Evolutionary conservation across 2,797 vertebrate species (phyloP).

Genomic region (Serranus cabrilla): DNA sequence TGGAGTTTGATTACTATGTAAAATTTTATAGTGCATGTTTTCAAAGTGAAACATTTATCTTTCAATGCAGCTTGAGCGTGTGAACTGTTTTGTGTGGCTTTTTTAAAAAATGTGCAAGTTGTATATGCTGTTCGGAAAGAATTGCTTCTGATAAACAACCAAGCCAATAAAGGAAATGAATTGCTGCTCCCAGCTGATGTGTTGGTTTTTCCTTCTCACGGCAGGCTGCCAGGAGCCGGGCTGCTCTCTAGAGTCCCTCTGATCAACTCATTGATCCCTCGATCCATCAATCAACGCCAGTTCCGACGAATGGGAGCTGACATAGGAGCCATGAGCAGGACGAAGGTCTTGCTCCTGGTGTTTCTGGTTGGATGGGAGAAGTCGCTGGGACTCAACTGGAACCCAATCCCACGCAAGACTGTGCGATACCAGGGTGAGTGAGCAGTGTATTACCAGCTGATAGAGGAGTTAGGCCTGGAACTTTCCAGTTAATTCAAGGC

Average conservation of each 20-base stretch:
- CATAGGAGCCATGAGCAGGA: constrained; percentile 77
- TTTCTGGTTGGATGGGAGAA: constrained; percentile 82
- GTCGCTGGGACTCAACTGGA: constrained; percentile 85
- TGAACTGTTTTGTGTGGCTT: constrained; percentile 18
- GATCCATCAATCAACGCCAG: constrained; percentile 41
- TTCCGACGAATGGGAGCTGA: constrained; percentile 48
- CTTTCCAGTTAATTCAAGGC: background rate
- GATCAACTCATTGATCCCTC: constrained; percentile 58
- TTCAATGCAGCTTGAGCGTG: constrained; percentile 31
- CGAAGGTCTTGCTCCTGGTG: constrained; percentile 81
- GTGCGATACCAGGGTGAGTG: constrained; percentile 85
- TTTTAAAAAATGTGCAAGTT: constrained; percentile 40
- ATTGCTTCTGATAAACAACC: constrained; percentile 59
- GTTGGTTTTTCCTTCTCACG: constrained; percentile 49
- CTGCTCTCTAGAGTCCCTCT: constrained; percentile 36
- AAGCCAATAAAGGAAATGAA: constrained; percentile 56
- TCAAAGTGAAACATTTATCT: constrained; percentile 44
- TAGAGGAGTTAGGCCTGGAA: background rate
- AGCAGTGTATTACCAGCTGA: constrained; percentile 13
- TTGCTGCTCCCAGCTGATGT: constrained; percentile 59
- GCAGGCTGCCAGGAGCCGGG: constrained; percentile 66
- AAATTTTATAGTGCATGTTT: constrained; percentile 45
- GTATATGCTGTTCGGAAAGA: constrained; percentile 45
- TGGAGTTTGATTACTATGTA: constrained; percentile 44
- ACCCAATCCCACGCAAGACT: constrained; percentile 87